Conservation (phyloP, 2,888 invertebrate species). For the Cephus pulcher region DNA sequence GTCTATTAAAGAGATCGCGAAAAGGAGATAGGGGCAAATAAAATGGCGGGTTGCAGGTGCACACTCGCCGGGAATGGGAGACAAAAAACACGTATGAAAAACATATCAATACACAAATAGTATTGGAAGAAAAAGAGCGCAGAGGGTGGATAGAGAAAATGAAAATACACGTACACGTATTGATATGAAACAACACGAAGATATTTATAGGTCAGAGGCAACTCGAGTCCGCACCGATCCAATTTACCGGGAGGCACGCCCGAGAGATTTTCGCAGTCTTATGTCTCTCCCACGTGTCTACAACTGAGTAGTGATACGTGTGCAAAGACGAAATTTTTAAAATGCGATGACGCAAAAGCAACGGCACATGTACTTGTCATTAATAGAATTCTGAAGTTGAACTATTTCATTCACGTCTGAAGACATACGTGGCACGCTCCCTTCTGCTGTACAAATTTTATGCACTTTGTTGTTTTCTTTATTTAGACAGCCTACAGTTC, state of each 20-base stretch:
- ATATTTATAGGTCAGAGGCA: background rate
- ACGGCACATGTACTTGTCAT: background rate
- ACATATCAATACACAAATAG: background rate
- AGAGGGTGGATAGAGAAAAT: background rate
- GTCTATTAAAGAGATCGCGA: background rate
- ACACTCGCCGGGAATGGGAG: background rate
- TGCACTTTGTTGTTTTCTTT: background rate
- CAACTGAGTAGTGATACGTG: background rate
- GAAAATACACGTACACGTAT: background rate
- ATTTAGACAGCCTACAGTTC: background rate
- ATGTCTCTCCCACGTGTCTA: background rate
- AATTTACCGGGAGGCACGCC: background rate
- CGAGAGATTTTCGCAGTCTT: background rate
- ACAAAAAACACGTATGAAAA: background rate
- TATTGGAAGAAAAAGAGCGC: background rate
- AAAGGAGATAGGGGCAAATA: background rate
- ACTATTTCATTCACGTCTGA: background rate
- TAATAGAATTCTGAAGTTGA: background rate
- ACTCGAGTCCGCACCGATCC: background rate
- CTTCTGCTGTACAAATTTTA: background rate
- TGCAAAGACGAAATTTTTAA: background rate
- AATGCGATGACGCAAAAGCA: background rate
- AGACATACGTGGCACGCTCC: background rate
- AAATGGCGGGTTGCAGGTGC: background rate
- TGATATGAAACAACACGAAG: background rate